Evolutionary conservation across 1,140 invertebrate species (phyloP).

Genomic region (Chrysoperla carnea): DNA sequence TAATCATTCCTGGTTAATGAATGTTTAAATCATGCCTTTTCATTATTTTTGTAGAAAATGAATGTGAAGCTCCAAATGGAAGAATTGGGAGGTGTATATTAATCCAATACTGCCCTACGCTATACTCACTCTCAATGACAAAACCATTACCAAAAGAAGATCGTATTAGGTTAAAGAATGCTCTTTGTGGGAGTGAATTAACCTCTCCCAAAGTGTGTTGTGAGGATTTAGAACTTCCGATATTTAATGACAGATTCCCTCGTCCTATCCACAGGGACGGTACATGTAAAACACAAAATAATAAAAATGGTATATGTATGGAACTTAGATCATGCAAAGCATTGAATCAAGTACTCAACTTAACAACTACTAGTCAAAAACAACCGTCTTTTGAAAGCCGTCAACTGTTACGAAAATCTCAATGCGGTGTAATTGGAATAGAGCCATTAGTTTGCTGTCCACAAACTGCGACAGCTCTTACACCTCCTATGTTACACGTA

Average conservation of each 20-base stretch:
- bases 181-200: too few relatives aligned
- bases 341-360: background rate
- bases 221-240: too few relatives aligned
- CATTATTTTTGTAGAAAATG: constrained; percentile 1
- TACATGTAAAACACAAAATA: background rate
- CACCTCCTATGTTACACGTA: background rate
- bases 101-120: constrained; percentile 3
- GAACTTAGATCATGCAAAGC: background rate
- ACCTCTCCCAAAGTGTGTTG: too few relatives aligned
- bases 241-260: too few relatives aligned
- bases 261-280: too few relatives aligned
- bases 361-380: too few relatives aligned
- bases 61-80: constrained; percentile 9
- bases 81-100: constrained; percentile 8
- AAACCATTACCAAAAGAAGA: too few relatives aligned
- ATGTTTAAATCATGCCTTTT: too few relatives aligned
- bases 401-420: background rate
- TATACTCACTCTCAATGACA: too few relatives aligned
- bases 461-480: background rate
- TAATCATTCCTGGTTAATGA: too few relatives aligned
- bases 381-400: background rate
- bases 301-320: background rate
- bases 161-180: too few relatives aligned
- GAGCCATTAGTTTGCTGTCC: background rate
- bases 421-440: background rate